Evolutionary conservation across 2,888 invertebrate genomes (phyloP).

Genomic region (Drosophila meridionalis): DNA sequence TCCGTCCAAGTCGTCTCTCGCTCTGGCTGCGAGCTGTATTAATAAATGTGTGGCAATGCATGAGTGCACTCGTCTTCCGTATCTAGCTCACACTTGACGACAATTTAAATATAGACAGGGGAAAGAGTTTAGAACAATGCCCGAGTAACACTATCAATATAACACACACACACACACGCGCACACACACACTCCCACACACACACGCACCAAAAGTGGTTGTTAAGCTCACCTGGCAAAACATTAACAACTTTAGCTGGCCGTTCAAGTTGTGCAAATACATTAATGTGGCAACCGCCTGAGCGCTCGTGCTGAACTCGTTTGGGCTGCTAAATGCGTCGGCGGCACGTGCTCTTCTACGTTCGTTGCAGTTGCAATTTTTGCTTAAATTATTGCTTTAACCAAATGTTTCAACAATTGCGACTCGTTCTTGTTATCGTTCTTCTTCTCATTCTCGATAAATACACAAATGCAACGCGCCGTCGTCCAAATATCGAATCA

Average conservation of each 20-base stretch:
- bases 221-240: constrained; percentile 55
- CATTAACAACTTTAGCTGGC: constrained; percentile 47
- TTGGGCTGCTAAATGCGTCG: constrained; percentile 19
- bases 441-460: constrained; percentile 1
- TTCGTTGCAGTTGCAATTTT: constrained; percentile 36
- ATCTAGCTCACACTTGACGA: constrained; percentile 31
- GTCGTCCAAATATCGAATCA: constrained; percentile 7
- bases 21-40: constrained; percentile 19
- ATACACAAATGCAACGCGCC: constrained; percentile 20
- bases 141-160: constrained; percentile 13
- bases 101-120: constrained; percentile 9
- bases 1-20: background rate
- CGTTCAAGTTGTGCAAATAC: constrained; percentile 14
- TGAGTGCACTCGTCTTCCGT: constrained; percentile 21
- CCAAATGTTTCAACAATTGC: constrained; percentile 46
- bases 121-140: constrained; percentile 22
- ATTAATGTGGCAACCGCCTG: constrained; percentile 15
- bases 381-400: constrained; percentile 44
- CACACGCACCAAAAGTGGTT: background rate
- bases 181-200: background rate
- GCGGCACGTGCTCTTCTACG: constrained; percentile 31
- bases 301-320: constrained; percentile 3
- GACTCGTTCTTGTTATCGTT: constrained; percentile 48
- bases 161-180: background rate
- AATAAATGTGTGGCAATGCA: constrained; percentile 16